A percentile compares a stretch with the other conserved stretches of the same genome.
Conservation (phyloP, 2,797 vertebrate genomes). For the Alcedo quadribrachys region DNA sequence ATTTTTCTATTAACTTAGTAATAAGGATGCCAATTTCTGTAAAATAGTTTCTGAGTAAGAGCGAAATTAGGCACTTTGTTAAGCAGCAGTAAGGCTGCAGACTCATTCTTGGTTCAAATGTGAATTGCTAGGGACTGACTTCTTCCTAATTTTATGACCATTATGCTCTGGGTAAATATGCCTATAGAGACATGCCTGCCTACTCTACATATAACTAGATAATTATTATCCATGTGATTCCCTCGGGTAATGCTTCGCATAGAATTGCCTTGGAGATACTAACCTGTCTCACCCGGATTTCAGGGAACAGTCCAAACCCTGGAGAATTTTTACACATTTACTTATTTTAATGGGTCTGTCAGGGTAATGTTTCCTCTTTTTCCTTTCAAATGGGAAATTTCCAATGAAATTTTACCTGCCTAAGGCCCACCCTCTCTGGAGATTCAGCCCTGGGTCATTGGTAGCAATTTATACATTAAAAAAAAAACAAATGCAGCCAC, state of each 20-base stretch:
- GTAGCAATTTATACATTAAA: neutral
- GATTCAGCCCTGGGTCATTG: neutral
- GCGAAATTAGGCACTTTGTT: conserved; percentile 51
- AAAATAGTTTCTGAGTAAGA: conserved; percentile 31
- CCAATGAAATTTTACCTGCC: neutral
- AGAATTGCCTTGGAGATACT: neutral
- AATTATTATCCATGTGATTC: neutral
- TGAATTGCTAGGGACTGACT: neutral
- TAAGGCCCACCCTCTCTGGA: neutral
- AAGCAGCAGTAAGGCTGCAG: neutral
- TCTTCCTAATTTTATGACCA: conserved; percentile 1
- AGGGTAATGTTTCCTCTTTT: neutral
- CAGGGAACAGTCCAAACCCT: neutral
- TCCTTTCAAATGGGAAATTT: neutral
- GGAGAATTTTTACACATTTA: neutral
- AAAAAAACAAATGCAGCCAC: neutral
- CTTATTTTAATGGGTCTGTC: neutral
- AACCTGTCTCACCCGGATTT: neutral
- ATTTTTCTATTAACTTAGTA: conserved; percentile 72
- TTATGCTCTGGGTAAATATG: neutral
- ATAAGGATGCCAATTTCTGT: conserved; percentile 66
- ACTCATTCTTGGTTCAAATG: neutral
- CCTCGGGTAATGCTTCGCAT: neutral
- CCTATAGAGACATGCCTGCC: neutral
- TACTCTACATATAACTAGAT: neutral